Evolutionary conservation across 2,797 vertebrate species (phyloP).

Genomic region (Trematomus bernacchii): DNA sequence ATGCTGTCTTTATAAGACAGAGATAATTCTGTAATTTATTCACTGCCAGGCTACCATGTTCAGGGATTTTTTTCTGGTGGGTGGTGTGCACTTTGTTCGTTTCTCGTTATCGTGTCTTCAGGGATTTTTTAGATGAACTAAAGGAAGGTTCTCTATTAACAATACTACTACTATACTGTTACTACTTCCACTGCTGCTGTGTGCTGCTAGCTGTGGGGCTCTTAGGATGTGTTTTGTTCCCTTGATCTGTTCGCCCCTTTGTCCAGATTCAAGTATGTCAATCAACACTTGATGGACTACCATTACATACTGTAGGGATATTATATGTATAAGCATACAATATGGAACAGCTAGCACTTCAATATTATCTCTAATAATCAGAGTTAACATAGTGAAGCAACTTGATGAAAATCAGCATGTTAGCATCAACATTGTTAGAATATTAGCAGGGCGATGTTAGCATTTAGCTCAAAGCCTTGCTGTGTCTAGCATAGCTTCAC

Average conservation of each 20-base stretch:
- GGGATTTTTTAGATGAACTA: conserved; percentile 13
- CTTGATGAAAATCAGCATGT: not conserved
- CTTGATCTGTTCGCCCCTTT: too few species aligned
- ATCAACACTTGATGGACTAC: not conserved
- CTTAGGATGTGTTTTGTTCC: not conserved
- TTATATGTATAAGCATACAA: not conserved
- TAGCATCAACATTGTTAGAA: not conserved
- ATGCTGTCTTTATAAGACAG: conserved; percentile 1
- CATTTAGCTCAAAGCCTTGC: not conserved
- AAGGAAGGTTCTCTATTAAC: not conserved
- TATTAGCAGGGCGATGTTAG: not conserved
- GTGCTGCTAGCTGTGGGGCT: not conserved
- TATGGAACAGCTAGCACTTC: not conserved
- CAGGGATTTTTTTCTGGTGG: not conserved
- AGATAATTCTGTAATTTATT: conserved; percentile 24
- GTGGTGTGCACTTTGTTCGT: not conserved
- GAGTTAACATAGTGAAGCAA: not conserved
- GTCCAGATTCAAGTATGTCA: conserved; percentile 6
- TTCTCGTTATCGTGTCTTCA: conserved; percentile 2
- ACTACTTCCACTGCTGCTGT: not conserved
- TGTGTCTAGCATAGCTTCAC: too few species aligned
- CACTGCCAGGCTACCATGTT: conserved; percentile 19
- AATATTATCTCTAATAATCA: too few species aligned
- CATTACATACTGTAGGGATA: too few species aligned
- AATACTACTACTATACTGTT: not conserved